Percentiles rank a stretch among this genome's conserved stretches.
These are phyloP conservation scores for Harlomillsia oculata DNA, from an alignment of 1,140 invertebrate species.

Conservation along the genomic window DNA sequence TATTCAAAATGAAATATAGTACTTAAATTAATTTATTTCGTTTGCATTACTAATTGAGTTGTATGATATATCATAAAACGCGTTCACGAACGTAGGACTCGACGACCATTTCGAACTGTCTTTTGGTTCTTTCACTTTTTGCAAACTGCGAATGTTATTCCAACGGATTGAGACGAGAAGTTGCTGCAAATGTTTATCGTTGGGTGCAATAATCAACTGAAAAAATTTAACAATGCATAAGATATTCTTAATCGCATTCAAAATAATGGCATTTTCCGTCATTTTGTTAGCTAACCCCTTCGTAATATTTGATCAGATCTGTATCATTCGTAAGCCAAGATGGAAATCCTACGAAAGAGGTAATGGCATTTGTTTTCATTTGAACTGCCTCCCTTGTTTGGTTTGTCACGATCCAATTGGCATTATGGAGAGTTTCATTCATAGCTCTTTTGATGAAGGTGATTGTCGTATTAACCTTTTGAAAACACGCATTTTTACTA, in stretches of 20 bases:
- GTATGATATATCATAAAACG: neutral
- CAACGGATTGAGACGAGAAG: too few species aligned
- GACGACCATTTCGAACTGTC: too few species aligned
- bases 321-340: slow-evolving; percentile 1
- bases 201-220: too few species aligned
- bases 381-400: neutral
- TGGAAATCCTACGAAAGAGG: neutral
- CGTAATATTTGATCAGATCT: neutral
- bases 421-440: neutral
- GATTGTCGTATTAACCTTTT: neutral
- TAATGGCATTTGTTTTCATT: neutral
- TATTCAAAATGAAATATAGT: neutral
- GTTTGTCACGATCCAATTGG: slow-evolving; percentile 15
- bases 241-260: too few species aligned
- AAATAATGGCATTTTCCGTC: too few species aligned
- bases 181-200: too few species aligned
- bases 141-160: too few species aligned
- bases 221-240: neutral
- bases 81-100: too few species aligned
- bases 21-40: too few species aligned
- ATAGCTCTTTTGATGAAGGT: neutral
- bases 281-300: neutral
- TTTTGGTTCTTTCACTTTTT: too few species aligned
- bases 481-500: neutral
- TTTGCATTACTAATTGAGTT: slow-evolving; percentile 14